Conservation (phyloP, 2,113 vertebrate species). For the Podilymbus podiceps region DNA sequence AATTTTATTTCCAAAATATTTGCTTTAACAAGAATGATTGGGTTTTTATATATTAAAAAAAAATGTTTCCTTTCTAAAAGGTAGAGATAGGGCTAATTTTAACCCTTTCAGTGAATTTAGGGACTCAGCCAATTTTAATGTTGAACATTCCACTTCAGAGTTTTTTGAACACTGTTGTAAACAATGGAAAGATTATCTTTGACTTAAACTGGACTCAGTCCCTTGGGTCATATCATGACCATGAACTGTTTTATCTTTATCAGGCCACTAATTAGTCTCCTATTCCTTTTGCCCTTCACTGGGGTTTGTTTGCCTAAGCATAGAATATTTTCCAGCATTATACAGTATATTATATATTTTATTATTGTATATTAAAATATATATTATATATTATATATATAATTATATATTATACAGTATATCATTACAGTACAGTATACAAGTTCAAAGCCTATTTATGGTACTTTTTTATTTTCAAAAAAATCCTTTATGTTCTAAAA, state of each 20-base stretch:
- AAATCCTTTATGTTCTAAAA: neutral
- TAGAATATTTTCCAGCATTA: neutral
- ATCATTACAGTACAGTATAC: neutral
- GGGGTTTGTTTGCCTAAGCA: neutral
- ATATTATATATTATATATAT: no score
- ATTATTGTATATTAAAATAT: no score
- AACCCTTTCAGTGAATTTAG: neutral
- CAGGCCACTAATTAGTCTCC: neutral
- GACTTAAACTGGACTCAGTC: neutral
- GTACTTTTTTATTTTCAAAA: neutral
- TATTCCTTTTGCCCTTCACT: neutral
- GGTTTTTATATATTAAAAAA: neutral
- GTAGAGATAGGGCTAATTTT: neutral
- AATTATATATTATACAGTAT: no score
- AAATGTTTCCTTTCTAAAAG: neutral
- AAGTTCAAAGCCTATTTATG: neutral
- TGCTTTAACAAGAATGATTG: neutral
- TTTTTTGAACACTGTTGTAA: neutral
- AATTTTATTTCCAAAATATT: neutral
- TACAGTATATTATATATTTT: no score
- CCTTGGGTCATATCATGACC: neutral
- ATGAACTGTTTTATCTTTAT: neutral
- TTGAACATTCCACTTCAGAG: neutral
- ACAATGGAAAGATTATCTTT: conserved; percentile 7
- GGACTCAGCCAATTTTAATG: neutral